These are phyloP conservation scores for Tinea trinotella DNA, from an alignment of 2,888 invertebrate genomes.

Conservation along the genomic window DNA sequence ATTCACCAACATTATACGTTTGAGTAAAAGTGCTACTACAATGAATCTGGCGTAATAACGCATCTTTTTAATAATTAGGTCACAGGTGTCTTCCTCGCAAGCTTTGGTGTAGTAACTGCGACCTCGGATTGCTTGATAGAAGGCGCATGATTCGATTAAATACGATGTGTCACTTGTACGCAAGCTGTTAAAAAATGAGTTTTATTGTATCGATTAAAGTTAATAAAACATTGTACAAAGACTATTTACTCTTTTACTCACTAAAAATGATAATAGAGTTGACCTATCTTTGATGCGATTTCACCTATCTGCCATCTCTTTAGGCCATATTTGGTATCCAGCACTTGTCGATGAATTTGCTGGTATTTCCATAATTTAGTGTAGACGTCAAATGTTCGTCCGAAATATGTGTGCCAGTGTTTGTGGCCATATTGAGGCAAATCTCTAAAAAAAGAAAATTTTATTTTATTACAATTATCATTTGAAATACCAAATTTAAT, in stretches of 20 bases:
- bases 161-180: constrained; percentile 97
- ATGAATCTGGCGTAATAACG: constrained; percentile 96
- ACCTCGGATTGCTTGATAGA: constrained; percentile 95
- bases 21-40: constrained; percentile 93
- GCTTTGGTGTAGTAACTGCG: constrained; percentile 95
- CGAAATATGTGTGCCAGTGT: constrained; percentile 98
- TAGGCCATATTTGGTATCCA: constrained; percentile 94
- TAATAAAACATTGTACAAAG: too few species aligned
- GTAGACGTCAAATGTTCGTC: constrained; percentile 96
- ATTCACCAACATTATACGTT: constrained; percentile 92
- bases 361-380: constrained; percentile 99
- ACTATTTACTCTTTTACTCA: too few species aligned
- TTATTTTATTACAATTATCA: too few species aligned
- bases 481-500: too few species aligned
- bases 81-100: constrained; percentile 93
- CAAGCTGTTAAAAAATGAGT: constrained; percentile 81
- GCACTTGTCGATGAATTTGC: constrained; percentile 92
- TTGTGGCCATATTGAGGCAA: constrained; percentile 97
- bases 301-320: constrained; percentile 99
- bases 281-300: constrained; percentile 98
- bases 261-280: constrained; percentile 99
- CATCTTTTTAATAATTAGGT: constrained; percentile 97
- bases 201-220: too few species aligned
- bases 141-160: constrained; percentile 95
- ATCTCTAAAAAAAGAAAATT: constrained; percentile 76